Conservation (phyloP, 2,888 invertebrate genomes). For the Charanyca ferruginea region DNA sequence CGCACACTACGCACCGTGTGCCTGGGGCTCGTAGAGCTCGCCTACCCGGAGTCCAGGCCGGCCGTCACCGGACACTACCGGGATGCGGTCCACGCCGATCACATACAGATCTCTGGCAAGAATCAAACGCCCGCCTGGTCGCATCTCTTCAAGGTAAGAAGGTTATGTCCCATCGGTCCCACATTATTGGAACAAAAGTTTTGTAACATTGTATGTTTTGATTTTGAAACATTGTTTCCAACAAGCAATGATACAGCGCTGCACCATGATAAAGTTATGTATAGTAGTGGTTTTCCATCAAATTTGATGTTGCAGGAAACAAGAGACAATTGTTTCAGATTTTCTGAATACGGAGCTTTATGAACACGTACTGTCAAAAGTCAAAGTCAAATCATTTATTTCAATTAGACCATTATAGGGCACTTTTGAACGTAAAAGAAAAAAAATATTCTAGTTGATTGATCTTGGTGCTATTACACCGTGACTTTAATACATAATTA, state of each 20-base stretch:
- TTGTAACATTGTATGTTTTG: neutral
- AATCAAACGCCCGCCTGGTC: conserved; percentile 94
- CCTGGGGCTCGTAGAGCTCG: conserved; percentile 96
- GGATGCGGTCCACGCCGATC: conserved; percentile 71
- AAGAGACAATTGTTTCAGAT: too few species aligned
- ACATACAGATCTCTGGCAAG: conserved; percentile 69
- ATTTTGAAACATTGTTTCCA: neutral
- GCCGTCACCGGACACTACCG: conserved; percentile 92
- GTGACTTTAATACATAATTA: too few species aligned
- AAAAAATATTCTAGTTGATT: too few species aligned
- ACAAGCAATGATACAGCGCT: too few species aligned
- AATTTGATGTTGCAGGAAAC: neutral
- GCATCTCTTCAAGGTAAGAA: conserved; percentile 93
- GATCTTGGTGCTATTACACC: too few species aligned
- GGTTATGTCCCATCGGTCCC: neutral
- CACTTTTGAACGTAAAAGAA: too few species aligned
- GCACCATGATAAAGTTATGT: neutral
- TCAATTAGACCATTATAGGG: too few species aligned
- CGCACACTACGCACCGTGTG: conserved; percentile 95
- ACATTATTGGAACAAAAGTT: neutral
- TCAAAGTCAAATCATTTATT: too few species aligned
- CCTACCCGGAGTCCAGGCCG: conserved; percentile 95
- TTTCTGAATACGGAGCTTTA: neutral
- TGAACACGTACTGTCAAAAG: too few species aligned
- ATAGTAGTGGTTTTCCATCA: too few species aligned